Conservation (phyloP, 2,113 vertebrate species). For the Corvus cornix region DNA sequence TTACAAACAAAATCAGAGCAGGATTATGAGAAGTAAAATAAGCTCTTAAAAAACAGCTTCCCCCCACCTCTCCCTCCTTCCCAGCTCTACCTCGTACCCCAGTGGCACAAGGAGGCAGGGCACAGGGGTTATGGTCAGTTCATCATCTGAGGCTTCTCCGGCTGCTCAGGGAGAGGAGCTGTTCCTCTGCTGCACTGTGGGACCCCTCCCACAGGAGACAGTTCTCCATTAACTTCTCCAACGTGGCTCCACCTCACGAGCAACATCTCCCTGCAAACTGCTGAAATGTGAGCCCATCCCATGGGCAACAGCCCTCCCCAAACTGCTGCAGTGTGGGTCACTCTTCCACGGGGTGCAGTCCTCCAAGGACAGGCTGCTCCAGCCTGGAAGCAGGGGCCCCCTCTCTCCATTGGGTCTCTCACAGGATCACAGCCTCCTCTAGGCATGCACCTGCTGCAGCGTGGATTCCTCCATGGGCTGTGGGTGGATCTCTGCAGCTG, state of each 20-base stretch:
- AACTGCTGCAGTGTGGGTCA: accelerated
- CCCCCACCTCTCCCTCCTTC: background rate
- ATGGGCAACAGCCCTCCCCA: background rate
- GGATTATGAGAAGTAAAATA: background rate
- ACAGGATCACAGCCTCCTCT: background rate
- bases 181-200: background rate
- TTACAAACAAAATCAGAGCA: background rate
- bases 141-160: background rate
- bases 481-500: background rate
- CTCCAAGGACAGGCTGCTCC: background rate
- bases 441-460: background rate
- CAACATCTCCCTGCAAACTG: accelerated
- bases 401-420: background rate
- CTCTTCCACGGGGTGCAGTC: background rate
- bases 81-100: background rate
- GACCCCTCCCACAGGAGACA: background rate
- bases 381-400: background rate
- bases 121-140: background rate
- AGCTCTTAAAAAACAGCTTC: background rate
- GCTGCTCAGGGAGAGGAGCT: background rate
- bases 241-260: accelerated
- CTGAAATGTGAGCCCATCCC: background rate
- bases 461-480: accelerated
- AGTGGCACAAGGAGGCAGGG: background rate
- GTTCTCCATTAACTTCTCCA: background rate